phyloP scores from a whole-genome alignment of 2,888 invertebrate species.

The Epinotia bilunana region DNA sequence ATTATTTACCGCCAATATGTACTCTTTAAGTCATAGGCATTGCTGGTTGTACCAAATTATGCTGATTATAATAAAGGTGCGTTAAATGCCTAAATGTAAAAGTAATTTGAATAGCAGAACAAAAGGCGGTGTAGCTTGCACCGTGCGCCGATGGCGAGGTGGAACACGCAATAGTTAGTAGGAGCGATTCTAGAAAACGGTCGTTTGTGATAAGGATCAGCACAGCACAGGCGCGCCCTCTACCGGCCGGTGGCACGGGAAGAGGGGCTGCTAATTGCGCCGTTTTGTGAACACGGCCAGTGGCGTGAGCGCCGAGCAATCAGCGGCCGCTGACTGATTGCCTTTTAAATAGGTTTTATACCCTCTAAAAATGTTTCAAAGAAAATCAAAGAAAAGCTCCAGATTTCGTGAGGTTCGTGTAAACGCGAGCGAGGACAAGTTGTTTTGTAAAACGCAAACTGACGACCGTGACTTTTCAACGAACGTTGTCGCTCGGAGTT shows the following conservation, averaged over 20 bases:
- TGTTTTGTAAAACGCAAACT: constrained; percentile 62
- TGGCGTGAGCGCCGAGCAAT: constrained; percentile 81
- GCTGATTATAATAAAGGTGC: not conserved
- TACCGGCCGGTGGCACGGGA: constrained; percentile 51
- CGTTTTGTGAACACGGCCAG: constrained; percentile 84
- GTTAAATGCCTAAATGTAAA: constrained; percentile 16
- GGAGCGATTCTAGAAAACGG: constrained; percentile 84
- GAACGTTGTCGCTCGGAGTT: constrained; percentile 47
- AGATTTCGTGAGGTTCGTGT: constrained; percentile 68
- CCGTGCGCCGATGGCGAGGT: constrained; percentile 53
- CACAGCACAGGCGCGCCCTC: constrained; percentile 60
- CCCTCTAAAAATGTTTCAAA: constrained; percentile 79
- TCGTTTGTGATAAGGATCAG: constrained; percentile 83
- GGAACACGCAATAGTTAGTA: constrained; percentile 80
- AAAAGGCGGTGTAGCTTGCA: constrained; percentile 26
- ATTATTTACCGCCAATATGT: constrained; percentile 23
- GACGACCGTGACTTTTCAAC: constrained; percentile 59
- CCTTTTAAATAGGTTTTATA: constrained; percentile 85
- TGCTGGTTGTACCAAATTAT: constrained; percentile 11
- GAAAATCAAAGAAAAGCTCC: constrained; percentile 74
- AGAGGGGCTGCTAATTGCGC: constrained; percentile 82
- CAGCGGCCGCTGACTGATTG: constrained; percentile 83
- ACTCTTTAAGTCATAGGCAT: constrained; percentile 10
- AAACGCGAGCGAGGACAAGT: constrained; percentile 67
- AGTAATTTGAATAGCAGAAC: constrained; percentile 9